Evolutionary conservation across 2,888 invertebrate genomes (phyloP).

Genomic region (Danaus chrysippus): DNA sequence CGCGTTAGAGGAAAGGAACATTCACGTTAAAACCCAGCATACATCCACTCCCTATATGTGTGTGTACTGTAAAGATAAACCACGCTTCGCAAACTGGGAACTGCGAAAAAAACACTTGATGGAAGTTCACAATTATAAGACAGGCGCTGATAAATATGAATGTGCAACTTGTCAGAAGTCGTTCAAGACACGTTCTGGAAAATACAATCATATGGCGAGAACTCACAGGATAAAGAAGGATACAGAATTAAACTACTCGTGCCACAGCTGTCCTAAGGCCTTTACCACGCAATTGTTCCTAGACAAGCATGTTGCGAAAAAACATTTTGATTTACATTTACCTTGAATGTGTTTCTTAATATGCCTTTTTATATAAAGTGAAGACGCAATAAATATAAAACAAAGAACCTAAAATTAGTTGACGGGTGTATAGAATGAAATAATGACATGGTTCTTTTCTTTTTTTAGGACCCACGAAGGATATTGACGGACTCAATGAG

Average conservation of each 20-base stretch:
- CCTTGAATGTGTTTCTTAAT: conserved; percentile 3
- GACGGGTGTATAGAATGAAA: conserved; percentile 47
- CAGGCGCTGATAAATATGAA: conserved; percentile 66
- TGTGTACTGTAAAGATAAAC: conserved; percentile 66
- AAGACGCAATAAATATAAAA: conserved; percentile 1
- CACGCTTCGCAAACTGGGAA: conserved; percentile 70
- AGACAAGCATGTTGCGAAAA: conserved; percentile 76
- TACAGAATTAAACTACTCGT: conserved; percentile 67
- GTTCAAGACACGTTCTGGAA: conserved; percentile 69
- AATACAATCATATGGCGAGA: conserved; percentile 70
- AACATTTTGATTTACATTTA: conserved; percentile 60
- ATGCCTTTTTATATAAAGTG: neutral
- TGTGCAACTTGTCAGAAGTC: conserved; percentile 66
- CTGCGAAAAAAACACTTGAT: conserved; percentile 64
- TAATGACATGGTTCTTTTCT: conserved; percentile 71
- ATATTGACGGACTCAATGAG: conserved; percentile 58
- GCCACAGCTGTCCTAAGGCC: conserved; percentile 72
- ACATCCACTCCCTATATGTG: conserved; percentile 68
- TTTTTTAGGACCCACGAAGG: conserved; percentile 71
- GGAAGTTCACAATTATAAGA: conserved; percentile 67
- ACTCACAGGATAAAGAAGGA: conserved; percentile 67
- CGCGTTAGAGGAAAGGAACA: conserved; percentile 60
- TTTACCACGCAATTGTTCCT: conserved; percentile 76
- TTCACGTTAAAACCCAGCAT: conserved; percentile 68
- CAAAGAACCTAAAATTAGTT: conserved; percentile 31